A percentile compares a stretch with the other conserved stretches of the same genome.
phyloP scores from a whole-genome alignment of 2,888 invertebrate genomes.

The Orchestes rusci region DNA sequence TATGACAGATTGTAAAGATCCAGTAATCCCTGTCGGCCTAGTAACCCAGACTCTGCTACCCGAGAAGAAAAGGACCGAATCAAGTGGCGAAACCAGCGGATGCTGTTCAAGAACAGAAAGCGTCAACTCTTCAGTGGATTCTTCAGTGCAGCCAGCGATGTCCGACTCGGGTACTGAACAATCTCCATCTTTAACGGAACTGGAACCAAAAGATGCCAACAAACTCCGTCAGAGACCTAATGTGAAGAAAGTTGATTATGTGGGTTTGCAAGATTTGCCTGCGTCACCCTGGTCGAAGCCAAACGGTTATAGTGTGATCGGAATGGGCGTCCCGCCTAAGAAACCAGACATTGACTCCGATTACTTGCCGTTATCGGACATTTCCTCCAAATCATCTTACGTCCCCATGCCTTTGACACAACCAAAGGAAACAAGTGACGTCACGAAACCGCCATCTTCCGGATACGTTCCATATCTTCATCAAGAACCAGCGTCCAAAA shows the following conservation, averaged over 20 bases:
- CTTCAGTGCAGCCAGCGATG: constrained; percentile 46
- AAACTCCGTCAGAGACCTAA: constrained; percentile 32
- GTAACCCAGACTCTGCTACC: constrained; percentile 38
- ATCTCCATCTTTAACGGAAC: constrained; percentile 29
- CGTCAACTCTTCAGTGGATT: constrained; percentile 49
- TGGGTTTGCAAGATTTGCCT: constrained; percentile 30
- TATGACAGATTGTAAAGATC: no score
- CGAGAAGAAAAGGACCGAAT: constrained; percentile 25
- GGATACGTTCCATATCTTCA: constrained; percentile 34
- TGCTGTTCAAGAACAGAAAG: constrained; percentile 53
- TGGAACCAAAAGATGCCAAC: constrained; percentile 29
- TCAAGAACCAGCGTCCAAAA: constrained; percentile 20
- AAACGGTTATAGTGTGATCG: constrained; percentile 34
- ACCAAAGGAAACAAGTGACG: constrained; percentile 4
- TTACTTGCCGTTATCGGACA: constrained; percentile 28
- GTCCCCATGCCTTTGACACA: constrained; percentile 10
- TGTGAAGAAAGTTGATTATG: constrained; percentile 26
- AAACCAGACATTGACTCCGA: constrained; percentile 26
- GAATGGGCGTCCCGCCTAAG: constrained; percentile 28
- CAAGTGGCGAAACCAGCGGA: constrained; percentile 46
- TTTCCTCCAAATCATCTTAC: constrained; percentile 8
- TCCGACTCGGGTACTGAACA: constrained; percentile 47
- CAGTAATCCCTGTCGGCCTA: no score
- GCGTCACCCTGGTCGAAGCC: constrained; percentile 13
- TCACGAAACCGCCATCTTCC: constrained; percentile 25